phyloP scores from a whole-genome alignment of 2,113 vertebrate genomes.

The Dasyurus viverrinus region DNA sequence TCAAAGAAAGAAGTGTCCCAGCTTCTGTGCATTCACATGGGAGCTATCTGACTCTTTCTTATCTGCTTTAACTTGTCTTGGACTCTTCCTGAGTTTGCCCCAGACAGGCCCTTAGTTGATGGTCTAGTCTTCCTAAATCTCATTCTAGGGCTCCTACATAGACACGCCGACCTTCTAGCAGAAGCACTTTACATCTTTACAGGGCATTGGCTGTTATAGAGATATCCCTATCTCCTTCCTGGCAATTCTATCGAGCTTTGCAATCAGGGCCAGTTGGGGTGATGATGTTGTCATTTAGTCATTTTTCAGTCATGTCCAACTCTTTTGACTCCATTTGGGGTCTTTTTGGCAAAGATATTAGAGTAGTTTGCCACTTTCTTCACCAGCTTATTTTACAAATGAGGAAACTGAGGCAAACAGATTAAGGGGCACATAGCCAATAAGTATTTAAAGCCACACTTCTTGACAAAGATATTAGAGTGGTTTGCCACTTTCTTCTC shows the following conservation, averaged over 20 bases:
- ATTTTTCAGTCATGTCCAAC: background rate
- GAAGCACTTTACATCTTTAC: background rate
- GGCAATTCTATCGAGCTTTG: background rate
- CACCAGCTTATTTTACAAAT: background rate
- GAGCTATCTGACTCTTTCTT: conserved; percentile 28
- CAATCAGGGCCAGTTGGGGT: background rate
- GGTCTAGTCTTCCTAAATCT: background rate
- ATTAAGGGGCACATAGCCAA: background rate
- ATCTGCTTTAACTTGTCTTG: conserved; percentile 39
- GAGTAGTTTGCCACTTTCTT: background rate
- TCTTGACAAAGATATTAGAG: background rate
- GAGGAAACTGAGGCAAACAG: background rate
- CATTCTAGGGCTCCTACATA: background rate
- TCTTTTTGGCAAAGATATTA: background rate
- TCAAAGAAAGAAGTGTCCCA: background rate
- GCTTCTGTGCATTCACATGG: conserved; percentile 29
- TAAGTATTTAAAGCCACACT: no score
- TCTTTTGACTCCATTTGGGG: background rate
- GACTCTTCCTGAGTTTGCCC: conserved; percentile 8
- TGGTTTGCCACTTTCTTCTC: no score
- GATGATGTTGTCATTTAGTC: background rate
- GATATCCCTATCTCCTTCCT: background rate
- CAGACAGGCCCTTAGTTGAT: background rate
- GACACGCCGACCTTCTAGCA: background rate
- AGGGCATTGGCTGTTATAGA: no score